A percentile compares a stretch with the other conserved stretches of the same genome.
Evolutionary conservation across 2,888 invertebrate species (phyloP).

Genomic region (Yponomeuta sedellus): DNA sequence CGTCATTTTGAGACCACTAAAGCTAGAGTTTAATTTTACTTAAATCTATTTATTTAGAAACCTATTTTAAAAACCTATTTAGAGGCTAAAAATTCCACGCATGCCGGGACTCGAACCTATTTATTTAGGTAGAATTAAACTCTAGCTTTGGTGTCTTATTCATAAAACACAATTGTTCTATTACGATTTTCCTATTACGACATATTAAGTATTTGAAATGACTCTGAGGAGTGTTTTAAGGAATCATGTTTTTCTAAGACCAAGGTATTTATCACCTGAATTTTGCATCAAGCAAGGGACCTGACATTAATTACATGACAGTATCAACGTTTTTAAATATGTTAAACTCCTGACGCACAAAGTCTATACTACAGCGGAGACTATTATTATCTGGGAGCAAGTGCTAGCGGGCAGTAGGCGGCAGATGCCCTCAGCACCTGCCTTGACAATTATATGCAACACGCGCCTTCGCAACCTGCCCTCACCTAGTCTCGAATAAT

Average conservation of each 20-base stretch:
- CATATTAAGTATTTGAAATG: too few species aligned
- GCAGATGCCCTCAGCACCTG: slow-evolving; percentile 70
- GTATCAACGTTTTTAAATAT: neutral
- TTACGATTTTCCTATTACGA: too few species aligned
- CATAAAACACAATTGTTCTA: too few species aligned
- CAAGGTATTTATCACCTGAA: neutral
- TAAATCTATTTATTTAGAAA: too few species aligned
- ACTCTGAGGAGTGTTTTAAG: too few species aligned
- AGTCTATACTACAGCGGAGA: too few species aligned
- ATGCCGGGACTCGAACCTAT: too few species aligned
- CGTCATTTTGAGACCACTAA: too few species aligned
- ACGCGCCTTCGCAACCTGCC: slow-evolving; percentile 13
- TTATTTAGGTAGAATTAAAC: neutral
- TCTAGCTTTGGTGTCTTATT: neutral
- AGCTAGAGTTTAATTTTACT: too few species aligned
- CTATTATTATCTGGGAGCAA: slow-evolving; percentile 12
- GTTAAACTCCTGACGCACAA: neutral
- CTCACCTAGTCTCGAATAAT: neutral
- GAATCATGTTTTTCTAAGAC: too few species aligned
- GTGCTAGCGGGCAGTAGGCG: slow-evolving; percentile 28
- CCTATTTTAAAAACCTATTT: too few species aligned
- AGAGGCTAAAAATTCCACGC: too few species aligned
- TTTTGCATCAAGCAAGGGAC: neutral
- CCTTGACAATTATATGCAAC: slow-evolving; percentile 20
- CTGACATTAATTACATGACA: neutral